Evolutionary conservation across 2,888 invertebrate species (phyloP), one percentile per base, ranked within the genome.

Genomic region (Chironomus riparius): DNA sequence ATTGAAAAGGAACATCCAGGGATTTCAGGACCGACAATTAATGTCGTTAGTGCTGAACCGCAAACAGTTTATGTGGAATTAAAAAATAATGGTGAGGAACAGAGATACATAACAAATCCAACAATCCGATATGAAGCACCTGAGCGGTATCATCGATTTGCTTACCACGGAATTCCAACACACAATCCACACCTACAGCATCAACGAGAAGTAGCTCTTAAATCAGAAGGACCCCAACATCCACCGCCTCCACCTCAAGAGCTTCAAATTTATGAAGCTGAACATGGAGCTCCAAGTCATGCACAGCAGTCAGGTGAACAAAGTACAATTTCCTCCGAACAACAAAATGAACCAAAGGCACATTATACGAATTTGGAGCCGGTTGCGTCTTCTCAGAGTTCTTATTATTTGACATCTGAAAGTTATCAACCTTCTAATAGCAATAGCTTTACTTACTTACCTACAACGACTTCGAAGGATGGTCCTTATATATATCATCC

Each of bases 291-390:
- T n/a, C 50, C 47, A 18, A 56, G 50, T 5, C 50, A 70, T 4
- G 68, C 76, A 13, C 77, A 72, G 4, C 62, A 65, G 4, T 47
- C 70, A 47, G 65, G n/a, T 22, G 70, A 70, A 5, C 75, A 77
- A 22, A 47, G 22, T 15, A 21, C 15, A 28, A 68, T 69, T 69
- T 47, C 12, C n/a, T 22, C 62, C 10, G 70, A 76, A 48, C 68
- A 74, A 28, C 56, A n/a, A 28, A 48, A 69, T 12, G 68, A 77
- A 38, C 61, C 74, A 15, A 78, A 78, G 65, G 71, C 77, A 13
- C 78, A 78, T 47, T 78, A 78, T 24, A 78, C 78, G 3, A 77
- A 77, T 68, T 47, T 78, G 10, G 78, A 78, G 38, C 76, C 78
- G 12, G 77, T 77, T 22, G 71, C 24, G 0, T 47, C 77, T n/a